Evolutionary conservation across 2,888 invertebrate species (phyloP), one percentile per base, ranked within the genome.

Genomic region (Andrena praecox): DNA sequence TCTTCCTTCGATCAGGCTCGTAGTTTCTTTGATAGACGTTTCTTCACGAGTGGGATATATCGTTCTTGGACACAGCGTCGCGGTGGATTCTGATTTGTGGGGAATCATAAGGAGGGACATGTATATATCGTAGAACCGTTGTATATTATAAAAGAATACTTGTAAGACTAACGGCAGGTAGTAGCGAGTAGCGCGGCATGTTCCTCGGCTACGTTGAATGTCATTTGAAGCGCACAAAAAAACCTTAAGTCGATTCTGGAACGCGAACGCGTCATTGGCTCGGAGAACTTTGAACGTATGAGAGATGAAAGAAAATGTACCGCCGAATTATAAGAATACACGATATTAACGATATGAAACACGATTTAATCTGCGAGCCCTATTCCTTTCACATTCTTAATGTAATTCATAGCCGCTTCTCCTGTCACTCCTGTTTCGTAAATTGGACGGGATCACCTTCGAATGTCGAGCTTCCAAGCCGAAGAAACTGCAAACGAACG

Each of bases 271-370:
- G 50, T 72, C 35, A 33, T 50, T 29, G 71, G 35, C 62, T 67
- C 54, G 52, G 64, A 54, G 66, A 12, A 42, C 24, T 31, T 70
- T 64, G 63, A 66, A 70, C 50, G 29, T 42, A 56, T 59, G 33
- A 27, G 16, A 48, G 29, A 50, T 69, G 52, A 27, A n/a, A 29
- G 52, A 52, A 67, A 24, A 68, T 80, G 72, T 80, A 80, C 54
- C 80, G 66, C 67, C 33, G 29, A 72, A 72, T 79, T 79, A 63
- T 67, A 62, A 72, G 54, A 80, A 80, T 80, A 78, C 71, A 78
- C 33, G 63, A 66, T 80, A 72, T 79, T 62, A 63, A 78, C 24
- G 71, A 62, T 29, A 71, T 8, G 35, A 60, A 66, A 70, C 10
- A 8, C 6, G 10, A 42, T 6, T 67, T 7, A 70, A 35, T 33